These are phyloP conservation scores for Candoia aspera DNA, from an alignment of 2,113 vertebrate species.

Conservation along the genomic window DNA sequence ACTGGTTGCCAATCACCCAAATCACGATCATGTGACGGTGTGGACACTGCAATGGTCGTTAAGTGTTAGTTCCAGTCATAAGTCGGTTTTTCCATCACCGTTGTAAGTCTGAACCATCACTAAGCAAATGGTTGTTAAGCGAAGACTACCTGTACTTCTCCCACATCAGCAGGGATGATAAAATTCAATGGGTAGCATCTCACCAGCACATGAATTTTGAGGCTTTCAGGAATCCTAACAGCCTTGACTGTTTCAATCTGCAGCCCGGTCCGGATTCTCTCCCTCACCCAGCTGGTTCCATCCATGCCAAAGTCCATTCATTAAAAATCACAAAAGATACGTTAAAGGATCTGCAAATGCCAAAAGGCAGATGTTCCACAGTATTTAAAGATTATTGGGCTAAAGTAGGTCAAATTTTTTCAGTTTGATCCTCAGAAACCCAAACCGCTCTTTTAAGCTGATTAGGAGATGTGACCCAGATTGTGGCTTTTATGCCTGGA, in stretches of 20 bases:
- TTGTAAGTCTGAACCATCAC: no score
- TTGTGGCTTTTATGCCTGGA: constrained; percentile 62
- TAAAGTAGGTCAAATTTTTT: constrained; percentile 69
- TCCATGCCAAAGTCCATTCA: neutral
- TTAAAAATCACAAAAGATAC: constrained; percentile 44
- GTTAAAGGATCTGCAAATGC: constrained; percentile 36
- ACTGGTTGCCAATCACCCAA: no score
- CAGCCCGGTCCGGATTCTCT: neutral
- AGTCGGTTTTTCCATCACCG: no score
- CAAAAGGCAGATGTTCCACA: constrained; percentile 60
- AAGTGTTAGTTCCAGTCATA: no score
- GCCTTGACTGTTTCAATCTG: neutral
- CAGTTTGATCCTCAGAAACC: constrained; percentile 56
- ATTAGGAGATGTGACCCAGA: constrained; percentile 54
- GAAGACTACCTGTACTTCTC: neutral
- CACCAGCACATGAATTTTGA: neutral
- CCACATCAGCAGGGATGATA: neutral
- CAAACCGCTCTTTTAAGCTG: constrained; percentile 68
- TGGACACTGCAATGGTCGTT: no score
- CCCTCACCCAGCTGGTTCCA: neutral
- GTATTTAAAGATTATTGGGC: constrained; percentile 70
- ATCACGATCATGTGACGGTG: no score
- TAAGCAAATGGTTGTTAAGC: no score
- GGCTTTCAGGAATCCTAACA: neutral
- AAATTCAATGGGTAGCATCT: neutral